Base-by-base conservation (phyloP, 2,888 invertebrate genomes). In the Parapristionchus giblindavisi region DNA sequence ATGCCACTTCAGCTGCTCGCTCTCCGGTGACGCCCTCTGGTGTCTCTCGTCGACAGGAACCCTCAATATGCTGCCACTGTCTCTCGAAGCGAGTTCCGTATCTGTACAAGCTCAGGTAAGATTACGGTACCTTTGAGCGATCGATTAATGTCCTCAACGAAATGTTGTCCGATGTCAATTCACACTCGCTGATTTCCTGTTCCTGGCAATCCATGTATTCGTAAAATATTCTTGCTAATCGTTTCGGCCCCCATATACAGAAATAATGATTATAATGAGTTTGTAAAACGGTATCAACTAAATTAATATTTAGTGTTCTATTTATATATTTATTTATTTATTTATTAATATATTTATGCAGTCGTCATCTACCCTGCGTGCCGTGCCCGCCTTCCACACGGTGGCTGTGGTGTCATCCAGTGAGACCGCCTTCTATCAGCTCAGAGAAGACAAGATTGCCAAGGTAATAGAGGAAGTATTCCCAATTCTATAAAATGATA, bases 11-110 rank as follows among this genome's bases (percentile, higher is more conserved):
- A 71, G 70, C 36, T 71, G 70, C 32, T 4, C 43, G 2, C 54
- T 71, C 40, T 71, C 70, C 32, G 40, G 70, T 56, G 70, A 48
- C 29, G 43, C 40, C 32, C 54, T 71, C 14, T 71, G 70, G 70
- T 71, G 70, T 56, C 48, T 56, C 56, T 71, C 70, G 11, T 38
- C 70, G 5, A n/a, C 40, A 21, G 70, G 70, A 54, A 29, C 40
- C 34, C 36, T 71, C 21, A 71, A 54, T 40, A 40, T 40, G 36
- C 56, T 71, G 54, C 38, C 54, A 2, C 56, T 56, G 34, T 52
- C 68, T 3, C 34, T 36, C n/a, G 34, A 34, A 34, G 51, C 68
- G 24, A 52, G 52, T 17, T 21, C 68, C 3, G 29, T 27, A 34
- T 27, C 68, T 0, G 3, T 68, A 24, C n/a, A 6, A 24, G 52